These are phyloP conservation scores for Opisthograptis luteolata DNA, from an alignment of 2,888 invertebrate genomes.

Conservation along the genomic window DNA sequence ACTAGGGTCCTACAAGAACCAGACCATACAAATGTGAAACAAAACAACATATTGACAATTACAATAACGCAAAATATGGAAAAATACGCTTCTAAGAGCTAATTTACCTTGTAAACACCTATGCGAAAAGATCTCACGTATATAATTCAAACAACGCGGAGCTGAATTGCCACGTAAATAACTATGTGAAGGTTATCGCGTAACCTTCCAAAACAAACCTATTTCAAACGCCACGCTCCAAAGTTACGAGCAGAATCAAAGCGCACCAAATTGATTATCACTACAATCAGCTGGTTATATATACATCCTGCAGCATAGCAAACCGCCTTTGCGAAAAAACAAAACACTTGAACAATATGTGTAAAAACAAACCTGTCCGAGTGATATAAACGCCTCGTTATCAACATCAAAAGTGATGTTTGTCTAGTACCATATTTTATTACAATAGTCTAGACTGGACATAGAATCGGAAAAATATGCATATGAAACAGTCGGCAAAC, in stretches of 20 bases:
- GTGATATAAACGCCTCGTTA: background rate
- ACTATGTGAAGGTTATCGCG: conserved; percentile 30
- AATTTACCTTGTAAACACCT: conserved; percentile 15
- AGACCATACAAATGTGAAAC: no score
- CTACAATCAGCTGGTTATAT: conserved; percentile 33
- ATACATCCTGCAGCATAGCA: conserved; percentile 14
- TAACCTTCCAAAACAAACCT: conserved; percentile 30
- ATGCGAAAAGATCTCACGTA: conserved; percentile 13
- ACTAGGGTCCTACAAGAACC: background rate
- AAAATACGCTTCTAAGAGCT: conserved; percentile 1
- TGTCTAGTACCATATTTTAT: no score
- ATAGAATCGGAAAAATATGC: no score
- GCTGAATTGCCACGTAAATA: conserved; percentile 13
- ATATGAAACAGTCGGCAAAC: no score
- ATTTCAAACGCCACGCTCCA: conserved; percentile 15
- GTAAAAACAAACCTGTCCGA: background rate
- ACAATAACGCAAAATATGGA: conserved; percentile 2
- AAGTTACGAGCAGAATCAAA: conserved; percentile 29
- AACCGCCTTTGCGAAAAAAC: conserved; percentile 38
- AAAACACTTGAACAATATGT: no score
- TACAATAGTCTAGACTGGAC: no score
- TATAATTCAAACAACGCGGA: conserved; percentile 17
- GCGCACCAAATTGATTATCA: conserved; percentile 38
- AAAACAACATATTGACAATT: background rate
- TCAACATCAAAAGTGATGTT: no score